Evolutionary conservation across 1,140 invertebrate species (phyloP), one percentile per base, ranked within the genome.

Genomic region (Drosophila baimaii): DNA sequence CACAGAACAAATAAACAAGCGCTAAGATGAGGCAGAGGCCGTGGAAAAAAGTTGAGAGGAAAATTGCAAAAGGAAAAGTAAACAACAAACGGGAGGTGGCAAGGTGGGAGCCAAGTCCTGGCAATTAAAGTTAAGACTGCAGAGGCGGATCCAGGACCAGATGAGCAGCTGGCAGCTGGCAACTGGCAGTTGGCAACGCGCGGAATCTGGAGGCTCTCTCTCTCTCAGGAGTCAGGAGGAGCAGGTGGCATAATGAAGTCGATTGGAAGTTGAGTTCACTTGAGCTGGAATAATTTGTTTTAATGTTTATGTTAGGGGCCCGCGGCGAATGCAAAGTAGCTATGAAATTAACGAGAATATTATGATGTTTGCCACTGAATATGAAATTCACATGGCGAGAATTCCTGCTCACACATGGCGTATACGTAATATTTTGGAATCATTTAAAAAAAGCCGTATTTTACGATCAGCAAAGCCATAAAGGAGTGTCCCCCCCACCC

Each of bases 241-340:
- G 65, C 65, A 71, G 68, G 68, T 71, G 69, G 63, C 65, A 71
- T 71, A 71, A 72, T 72, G 69, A 58, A 72, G 69, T 72, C 69
- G 69, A 72, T 72, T 71, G 69, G 66, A 72, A 72, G 69, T 71
- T 72, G 62, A 69, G 62, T 69, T 66, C 65, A 66, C 65, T 69
- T 66, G 65, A 69, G 65, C 63, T 23, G 66, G 43, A 71, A 72
- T 71, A 71, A 72, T 72, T 72, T 71, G 51, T 44, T 70, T 70
- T 57, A 57, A 72, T 72, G 69, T 58, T 71, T 49, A 46, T 62
- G 69, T 62, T 72, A n/a, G 19, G 33, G 41, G 25, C 43, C 31
- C 19, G 1, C 5, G 66, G 35, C 25, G 35, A 15, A 49, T 58
- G 54, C 65, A 59, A 46, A 72, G 46, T 44, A 61, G 23, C 41